phyloP scores from a whole-genome alignment of 2,888 invertebrate genomes.

The Choreutis nemorana region DNA sequence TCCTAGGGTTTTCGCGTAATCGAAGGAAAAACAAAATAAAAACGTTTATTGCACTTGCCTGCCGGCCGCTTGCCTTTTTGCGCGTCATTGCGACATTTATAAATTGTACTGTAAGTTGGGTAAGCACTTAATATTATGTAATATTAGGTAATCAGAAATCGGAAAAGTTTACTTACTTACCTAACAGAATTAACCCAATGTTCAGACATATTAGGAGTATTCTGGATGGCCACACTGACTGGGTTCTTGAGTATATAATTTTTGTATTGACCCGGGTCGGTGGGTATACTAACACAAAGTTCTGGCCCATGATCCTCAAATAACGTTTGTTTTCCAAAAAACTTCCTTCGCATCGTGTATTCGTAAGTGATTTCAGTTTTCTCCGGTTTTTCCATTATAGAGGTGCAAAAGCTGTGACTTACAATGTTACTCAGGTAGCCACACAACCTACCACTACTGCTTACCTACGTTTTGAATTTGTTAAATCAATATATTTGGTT shows the following conservation, averaged over 20 bases:
- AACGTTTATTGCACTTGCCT: neutral
- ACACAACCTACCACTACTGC: too few relatives aligned
- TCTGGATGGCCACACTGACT: constrained; percentile 69
- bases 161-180: constrained; percentile 18
- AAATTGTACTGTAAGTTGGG: too few relatives aligned
- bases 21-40: neutral
- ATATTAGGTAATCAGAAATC: neutral
- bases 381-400: constrained; percentile 45
- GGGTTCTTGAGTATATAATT: constrained; percentile 69
- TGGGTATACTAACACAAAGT: constrained; percentile 69
- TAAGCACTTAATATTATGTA: too few relatives aligned
- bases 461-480: too few relatives aligned
- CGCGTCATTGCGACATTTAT: neutral
- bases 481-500: too few relatives aligned
- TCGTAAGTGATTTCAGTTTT: constrained; percentile 45
- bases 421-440: too few relatives aligned
- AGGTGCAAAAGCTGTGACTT: too few relatives aligned
- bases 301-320: constrained; percentile 76
- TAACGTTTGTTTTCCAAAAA: constrained; percentile 75
- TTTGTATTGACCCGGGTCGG: constrained; percentile 63
- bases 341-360: constrained; percentile 74
- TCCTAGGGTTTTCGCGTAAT: too few relatives aligned
- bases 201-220: constrained; percentile 66
- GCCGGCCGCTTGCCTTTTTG: neutral
- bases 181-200: constrained; percentile 71